A percentile compares a stretch with the other conserved stretches of the same genome.
phyloP scores from a whole-genome alignment of 2,113 vertebrate species.

The Dasypus novemcinctus region DNA sequence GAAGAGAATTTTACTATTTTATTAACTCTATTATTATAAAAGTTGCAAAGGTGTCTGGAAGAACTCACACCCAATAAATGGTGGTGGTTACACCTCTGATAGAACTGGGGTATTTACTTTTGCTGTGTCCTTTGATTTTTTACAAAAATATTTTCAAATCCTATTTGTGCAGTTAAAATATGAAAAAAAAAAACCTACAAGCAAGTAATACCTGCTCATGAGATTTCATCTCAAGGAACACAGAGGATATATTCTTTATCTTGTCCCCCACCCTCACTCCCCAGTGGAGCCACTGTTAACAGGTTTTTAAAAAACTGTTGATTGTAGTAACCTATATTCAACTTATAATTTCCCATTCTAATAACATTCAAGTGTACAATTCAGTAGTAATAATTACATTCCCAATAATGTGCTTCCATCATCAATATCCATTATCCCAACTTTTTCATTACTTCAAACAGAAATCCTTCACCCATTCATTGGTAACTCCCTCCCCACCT shows the following conservation, averaged over 20 bases:
- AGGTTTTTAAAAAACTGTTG: too few species aligned
- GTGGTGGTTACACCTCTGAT: not conserved
- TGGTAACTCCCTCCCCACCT: too few species aligned
- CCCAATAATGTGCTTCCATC: too few species aligned
- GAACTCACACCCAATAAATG: not conserved
- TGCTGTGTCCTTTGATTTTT: not conserved
- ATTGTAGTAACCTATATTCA: too few species aligned
- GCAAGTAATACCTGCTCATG: not conserved
- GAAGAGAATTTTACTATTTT: not conserved
- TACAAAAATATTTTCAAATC: not conserved
- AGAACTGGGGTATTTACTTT: not conserved
- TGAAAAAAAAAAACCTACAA: not conserved
- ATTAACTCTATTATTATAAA: not conserved
- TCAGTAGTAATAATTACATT: too few species aligned
- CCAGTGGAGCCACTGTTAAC: not conserved
- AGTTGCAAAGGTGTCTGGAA: not conserved
- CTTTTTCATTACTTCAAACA: too few species aligned
- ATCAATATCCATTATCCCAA: too few species aligned
- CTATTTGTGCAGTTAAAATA: not conserved
- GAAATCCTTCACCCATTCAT: too few species aligned
- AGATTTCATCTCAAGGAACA: not conserved
- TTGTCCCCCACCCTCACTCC: not conserved
- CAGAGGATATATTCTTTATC: too few species aligned
- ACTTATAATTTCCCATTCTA: too few species aligned
- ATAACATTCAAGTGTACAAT: too few species aligned